A percentile compares a stretch with the other conserved stretches of the same genome.
Conservation (phyloP, 64 coral and sea anemone genomes). For the Astreopora myriophthalma region DNA sequence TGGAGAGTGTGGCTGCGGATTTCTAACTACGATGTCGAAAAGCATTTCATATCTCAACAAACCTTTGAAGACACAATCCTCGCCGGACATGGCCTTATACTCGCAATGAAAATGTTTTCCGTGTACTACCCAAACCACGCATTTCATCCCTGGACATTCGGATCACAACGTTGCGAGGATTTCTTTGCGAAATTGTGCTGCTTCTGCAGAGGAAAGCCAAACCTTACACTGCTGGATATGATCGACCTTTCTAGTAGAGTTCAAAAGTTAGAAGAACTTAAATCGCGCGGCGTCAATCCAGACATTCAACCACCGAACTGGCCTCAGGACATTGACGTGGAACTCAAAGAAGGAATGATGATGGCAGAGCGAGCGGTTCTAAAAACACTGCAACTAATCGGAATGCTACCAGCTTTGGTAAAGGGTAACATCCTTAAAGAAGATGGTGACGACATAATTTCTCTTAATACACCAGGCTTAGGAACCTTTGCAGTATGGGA, state of each 20-base stretch:
- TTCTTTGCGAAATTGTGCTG: constrained; percentile 33
- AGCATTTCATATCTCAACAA: too few relatives aligned
- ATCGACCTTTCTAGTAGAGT: constrained; percentile 9
- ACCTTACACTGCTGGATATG: constrained; percentile 48
- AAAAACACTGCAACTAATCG: constrained; percentile 1
- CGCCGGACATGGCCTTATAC: too few relatives aligned
- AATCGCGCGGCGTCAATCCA: neutral
- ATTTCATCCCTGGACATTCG: constrained; percentile 44
- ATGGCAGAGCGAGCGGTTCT: constrained; percentile 9
- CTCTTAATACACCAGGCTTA: neutral
- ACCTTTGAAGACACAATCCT: too few relatives aligned
- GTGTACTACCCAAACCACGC: too few relatives aligned
- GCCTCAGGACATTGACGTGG: neutral
- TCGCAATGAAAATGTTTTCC: too few relatives aligned
- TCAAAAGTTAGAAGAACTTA: constrained; percentile 20
- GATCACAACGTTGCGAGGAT: constrained; percentile 43
- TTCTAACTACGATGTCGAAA: too few relatives aligned
- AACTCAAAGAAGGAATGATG: neutral
- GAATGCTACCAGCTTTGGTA: neutral
- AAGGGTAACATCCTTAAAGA: too few relatives aligned
- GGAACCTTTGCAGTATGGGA: neutral
- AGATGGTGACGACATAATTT: neutral
- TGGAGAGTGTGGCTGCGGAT: constrained; percentile 12
- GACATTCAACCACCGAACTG: neutral
- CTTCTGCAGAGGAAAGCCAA: constrained; percentile 45